These are phyloP conservation scores for Panzeria rudis DNA, from an alignment of 2,888 invertebrate species.

Conservation along the genomic window DNA sequence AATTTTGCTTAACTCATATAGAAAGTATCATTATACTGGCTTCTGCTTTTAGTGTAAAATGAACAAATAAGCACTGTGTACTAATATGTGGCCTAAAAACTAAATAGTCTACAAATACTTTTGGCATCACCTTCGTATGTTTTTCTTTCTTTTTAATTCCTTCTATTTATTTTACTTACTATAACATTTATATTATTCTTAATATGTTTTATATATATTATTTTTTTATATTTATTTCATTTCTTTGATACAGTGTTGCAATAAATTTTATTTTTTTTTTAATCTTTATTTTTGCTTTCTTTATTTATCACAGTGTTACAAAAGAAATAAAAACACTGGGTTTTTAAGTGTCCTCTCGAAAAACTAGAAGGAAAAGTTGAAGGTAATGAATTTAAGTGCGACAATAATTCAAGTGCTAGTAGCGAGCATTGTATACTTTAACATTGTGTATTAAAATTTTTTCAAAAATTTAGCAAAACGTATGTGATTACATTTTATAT, in stretches of 20 bases:
- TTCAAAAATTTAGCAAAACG: too few relatives aligned
- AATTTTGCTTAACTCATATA: too few relatives aligned
- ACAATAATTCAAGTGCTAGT: conserved; percentile 5
- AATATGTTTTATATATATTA: background rate
- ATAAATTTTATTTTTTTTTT: conserved; percentile 5
- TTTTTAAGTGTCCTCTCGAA: background rate
- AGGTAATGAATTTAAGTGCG: conserved; percentile 37
- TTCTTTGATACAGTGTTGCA: conserved; percentile 20
- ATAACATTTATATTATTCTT: conserved; percentile 7
- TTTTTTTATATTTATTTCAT: background rate
- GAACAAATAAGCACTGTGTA: too few relatives aligned
- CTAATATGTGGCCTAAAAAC: too few relatives aligned
- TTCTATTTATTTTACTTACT: background rate
- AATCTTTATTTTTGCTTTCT: background rate
- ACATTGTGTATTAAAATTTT: background rate
- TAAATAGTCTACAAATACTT: background rate
- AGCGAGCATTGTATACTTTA: background rate
- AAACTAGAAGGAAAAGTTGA: conserved; percentile 31
- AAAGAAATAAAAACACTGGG: conserved; percentile 11
- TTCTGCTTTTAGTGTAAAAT: too few relatives aligned
- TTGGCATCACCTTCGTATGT: background rate
- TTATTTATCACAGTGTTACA: conserved; percentile 2
- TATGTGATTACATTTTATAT: too few relatives aligned
- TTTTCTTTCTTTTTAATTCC: conserved; percentile 1
- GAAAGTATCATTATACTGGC: too few relatives aligned